Percentiles rank a stretch among this genome's conserved stretches.
Evolutionary conservation across 2,113 vertebrate species (phyloP).

Genomic region (Nycticebus coucang): DNA sequence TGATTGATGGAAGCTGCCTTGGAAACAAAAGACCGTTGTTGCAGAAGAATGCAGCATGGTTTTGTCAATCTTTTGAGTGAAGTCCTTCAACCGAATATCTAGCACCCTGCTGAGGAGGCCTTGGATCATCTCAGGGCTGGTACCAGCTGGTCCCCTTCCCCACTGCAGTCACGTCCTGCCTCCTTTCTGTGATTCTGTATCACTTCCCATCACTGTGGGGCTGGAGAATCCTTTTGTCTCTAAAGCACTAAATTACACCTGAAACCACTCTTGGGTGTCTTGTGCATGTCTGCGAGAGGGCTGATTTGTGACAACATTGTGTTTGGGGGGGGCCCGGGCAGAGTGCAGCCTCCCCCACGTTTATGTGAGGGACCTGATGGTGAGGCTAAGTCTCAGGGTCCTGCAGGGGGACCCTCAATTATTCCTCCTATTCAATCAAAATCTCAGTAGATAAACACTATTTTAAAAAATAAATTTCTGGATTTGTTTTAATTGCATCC

Average conservation of each 20-base stretch:
- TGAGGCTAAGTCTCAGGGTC: background rate
- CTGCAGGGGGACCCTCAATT: background rate
- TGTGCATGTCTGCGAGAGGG: rapidly evolving
- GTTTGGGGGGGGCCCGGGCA: background rate
- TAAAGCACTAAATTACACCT: background rate
- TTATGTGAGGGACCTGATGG: background rate
- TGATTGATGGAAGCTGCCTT: background rate
- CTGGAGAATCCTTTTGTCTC: background rate
- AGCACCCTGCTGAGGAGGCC: background rate
- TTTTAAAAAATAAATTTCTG: background rate
- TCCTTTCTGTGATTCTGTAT: background rate
- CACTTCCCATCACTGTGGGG: background rate
- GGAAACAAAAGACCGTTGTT: rapidly evolving
- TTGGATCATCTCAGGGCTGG: background rate
- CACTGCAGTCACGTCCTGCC: background rate
- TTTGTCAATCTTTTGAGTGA: rapidly evolving
- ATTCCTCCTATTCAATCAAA: background rate
- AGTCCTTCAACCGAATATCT: rapidly evolving
- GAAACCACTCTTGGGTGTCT: background rate
- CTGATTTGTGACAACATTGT: background rate
- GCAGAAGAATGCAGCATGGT: rapidly evolving
- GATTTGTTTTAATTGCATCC: background rate
- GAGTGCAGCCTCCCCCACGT: background rate
- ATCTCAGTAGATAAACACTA: background rate
- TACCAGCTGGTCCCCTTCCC: background rate